Evolutionary conservation across 2,888 invertebrate genomes (phyloP).

Genomic region (Synanthedon formicaeformis): DNA sequence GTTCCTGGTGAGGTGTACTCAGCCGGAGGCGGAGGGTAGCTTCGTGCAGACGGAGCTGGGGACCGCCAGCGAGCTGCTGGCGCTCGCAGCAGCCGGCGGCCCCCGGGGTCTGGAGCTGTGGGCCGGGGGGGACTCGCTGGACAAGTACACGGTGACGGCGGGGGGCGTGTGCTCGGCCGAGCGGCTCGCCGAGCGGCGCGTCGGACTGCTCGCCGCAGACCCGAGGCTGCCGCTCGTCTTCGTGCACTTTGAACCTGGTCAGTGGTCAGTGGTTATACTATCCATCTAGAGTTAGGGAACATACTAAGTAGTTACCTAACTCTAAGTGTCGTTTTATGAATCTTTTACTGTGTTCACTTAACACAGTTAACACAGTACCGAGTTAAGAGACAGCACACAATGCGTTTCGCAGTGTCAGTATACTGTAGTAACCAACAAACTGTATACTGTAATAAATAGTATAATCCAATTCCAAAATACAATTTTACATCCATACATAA

Average conservation of each 20-base stretch:
- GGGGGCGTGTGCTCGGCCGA: slow-evolving; percentile 81
- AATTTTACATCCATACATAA: no score
- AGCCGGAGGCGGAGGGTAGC: slow-evolving; percentile 72
- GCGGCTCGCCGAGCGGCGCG: slow-evolving; percentile 70
- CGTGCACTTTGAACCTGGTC: slow-evolving; percentile 87
- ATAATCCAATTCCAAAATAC: no score
- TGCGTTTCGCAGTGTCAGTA: no score
- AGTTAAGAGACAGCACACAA: no score
- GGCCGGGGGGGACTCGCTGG: slow-evolving; percentile 90
- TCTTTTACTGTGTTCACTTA: no score
- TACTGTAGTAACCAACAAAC: no score
- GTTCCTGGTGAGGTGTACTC: slow-evolving; percentile 77
- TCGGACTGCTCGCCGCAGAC: slow-evolving; percentile 75
- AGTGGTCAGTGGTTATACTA: slow-evolving; percentile 3
- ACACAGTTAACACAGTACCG: no score
- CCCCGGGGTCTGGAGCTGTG: slow-evolving; percentile 78
- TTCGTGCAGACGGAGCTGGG: slow-evolving; percentile 85
- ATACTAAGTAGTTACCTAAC: no score
- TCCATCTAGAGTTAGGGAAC: no score
- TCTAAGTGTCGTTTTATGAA: no score
- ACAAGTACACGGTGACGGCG: slow-evolving; percentile 80
- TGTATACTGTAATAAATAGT: no score
- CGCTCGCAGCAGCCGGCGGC: slow-evolving; percentile 71
- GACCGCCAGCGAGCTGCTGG: slow-evolving; percentile 75
- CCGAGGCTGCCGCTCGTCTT: slow-evolving; percentile 74